phyloP scores from a whole-genome alignment of 2,888 invertebrate species.

The Tortrix viridana region DNA sequence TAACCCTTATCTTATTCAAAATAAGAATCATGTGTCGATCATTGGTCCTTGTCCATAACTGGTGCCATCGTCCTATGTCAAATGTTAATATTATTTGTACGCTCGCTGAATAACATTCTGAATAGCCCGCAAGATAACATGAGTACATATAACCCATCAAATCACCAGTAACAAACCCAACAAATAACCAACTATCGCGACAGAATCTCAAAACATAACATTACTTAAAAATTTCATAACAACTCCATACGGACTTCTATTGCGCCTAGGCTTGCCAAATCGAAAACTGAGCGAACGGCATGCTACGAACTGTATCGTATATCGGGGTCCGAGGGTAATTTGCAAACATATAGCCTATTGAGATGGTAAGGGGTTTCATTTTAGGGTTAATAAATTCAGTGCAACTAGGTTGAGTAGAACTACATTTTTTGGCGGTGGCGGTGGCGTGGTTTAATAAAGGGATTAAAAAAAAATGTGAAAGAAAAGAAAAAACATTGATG shows the following conservation, averaged over 20 bases:
- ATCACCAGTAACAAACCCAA: neutral
- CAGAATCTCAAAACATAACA: conserved; percentile 31
- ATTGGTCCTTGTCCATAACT: too few species aligned
- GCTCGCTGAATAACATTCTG: too few species aligned
- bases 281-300: conserved; percentile 46
- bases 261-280: conserved; percentile 49
- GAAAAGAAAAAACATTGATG: neutral
- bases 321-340: conserved; percentile 29
- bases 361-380: conserved; percentile 32
- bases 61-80: too few species aligned
- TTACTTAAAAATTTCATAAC: conserved; percentile 38
- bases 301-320: conserved; percentile 25
- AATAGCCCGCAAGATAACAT: too few species aligned
- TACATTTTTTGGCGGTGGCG: neutral
- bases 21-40: too few species aligned
- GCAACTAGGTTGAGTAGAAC: conserved; percentile 15
- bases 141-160: neutral
- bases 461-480: neutral
- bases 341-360: conserved; percentile 37
- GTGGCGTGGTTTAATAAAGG: neutral
- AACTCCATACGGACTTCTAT: conserved; percentile 25
- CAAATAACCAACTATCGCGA: conserved; percentile 6
- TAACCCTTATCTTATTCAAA: too few species aligned
- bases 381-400: conserved; percentile 32
- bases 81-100: too few species aligned